Evolutionary conservation across 2,888 invertebrate genomes (phyloP).

Genomic region (Acrobasis repandana): DNA sequence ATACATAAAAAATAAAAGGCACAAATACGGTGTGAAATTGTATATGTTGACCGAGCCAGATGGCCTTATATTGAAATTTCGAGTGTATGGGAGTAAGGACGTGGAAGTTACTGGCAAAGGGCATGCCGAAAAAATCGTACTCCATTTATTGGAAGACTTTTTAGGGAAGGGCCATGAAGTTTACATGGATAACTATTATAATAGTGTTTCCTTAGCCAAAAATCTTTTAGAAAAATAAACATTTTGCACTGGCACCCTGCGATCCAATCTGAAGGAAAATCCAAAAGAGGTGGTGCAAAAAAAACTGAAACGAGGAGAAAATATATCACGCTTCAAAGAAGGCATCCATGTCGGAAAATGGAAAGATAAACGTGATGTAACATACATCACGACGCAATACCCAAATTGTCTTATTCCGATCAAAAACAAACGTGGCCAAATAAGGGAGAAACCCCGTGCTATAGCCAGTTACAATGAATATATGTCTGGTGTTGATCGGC

Average conservation of each 20-base stretch:
- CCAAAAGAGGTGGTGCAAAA: constrained; percentile 31
- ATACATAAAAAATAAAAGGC: constrained; percentile 47
- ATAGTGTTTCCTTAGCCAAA: constrained; percentile 40
- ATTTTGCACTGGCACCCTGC: constrained; percentile 53
- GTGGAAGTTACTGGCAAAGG: constrained; percentile 36
- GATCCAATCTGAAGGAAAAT: constrained; percentile 39
- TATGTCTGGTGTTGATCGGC: too few species aligned
- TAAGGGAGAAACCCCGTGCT: background rate
- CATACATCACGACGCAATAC: constrained; percentile 27
- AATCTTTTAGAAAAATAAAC: constrained; percentile 44
- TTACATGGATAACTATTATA: constrained; percentile 50
- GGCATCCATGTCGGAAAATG: constrained; percentile 26
- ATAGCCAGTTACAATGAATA: too few species aligned
- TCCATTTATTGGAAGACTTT: constrained; percentile 42
- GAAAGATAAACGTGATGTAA: constrained; percentile 28
- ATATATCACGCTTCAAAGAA: constrained; percentile 28
- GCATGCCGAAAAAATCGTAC: constrained; percentile 40
- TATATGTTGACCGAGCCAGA: constrained; percentile 47
- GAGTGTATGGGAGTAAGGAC: constrained; percentile 36
- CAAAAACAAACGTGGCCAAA: constrained; percentile 13
- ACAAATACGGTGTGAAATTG: constrained; percentile 51
- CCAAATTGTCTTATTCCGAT: constrained; percentile 22
- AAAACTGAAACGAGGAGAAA: constrained; percentile 38
- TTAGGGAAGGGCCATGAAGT: constrained; percentile 42
- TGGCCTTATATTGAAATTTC: constrained; percentile 39